Evolutionary conservation across 2,888 invertebrate genomes (phyloP), one percentile per base, ranked within the genome.

Genomic region (Germaria angustata): DNA sequence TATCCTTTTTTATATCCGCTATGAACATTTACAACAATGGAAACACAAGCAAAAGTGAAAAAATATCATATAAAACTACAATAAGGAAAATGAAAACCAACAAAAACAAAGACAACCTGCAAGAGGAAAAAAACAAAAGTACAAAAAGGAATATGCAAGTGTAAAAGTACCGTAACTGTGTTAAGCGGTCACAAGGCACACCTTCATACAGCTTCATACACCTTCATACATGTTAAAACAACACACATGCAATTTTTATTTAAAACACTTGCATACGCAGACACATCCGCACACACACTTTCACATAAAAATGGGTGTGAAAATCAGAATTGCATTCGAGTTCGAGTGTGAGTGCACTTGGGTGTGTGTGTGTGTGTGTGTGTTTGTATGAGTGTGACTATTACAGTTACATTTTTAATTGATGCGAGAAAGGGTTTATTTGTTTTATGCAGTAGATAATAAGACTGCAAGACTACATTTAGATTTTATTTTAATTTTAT

Each of bases 161-260:
- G 41, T 66, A 79, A 79, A 82, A 71, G 53, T 34, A 65, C 65
- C 79, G 68, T 69, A 82, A 69, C 79, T 82, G 75, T 82, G 82
- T 82, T 82, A 82, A 82, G 82, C 82, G 82, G 82, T 82, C 82
- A 82, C 66, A 71, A 39, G 82, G 76, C 82, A 82, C 79, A 82
- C 82, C 79, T 82, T 79, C 82, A 22, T 66, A 61, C 65, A n/a
- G 22, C n/a, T n/a, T n/a, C n/a, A n/a, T n/a, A 82, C 79, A 82
- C 82, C 79, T 82, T 79, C 82, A 22, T 66, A 61, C 65, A n/a
- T 15, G n/a, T n/a, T n/a, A 39, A 28, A 24, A 7, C 24, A 55
- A 39, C 53, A 61, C 68, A 75, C 73, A 75, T 71, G 49, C 77
- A 72, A 65, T 65, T 46, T 75, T 46, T n/a, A 61, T 36, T 71